Evolutionary conservation across 2,888 invertebrate species (phyloP).

Genomic region (Nomada ruficornis): DNA sequence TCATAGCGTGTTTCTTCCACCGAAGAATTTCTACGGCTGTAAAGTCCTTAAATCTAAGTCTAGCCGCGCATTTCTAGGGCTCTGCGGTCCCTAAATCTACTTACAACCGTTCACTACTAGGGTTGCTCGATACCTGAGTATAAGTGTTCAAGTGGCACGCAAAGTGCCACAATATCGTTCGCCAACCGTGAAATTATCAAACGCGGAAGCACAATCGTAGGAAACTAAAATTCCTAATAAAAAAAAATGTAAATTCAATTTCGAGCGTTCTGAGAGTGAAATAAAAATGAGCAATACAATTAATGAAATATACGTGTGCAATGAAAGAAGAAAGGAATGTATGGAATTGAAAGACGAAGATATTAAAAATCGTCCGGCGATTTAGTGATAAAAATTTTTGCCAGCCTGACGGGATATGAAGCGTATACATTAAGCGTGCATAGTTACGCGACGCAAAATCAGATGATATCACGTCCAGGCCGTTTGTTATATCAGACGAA

Average conservation of each 20-base stretch:
- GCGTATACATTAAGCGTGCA: slow-evolving; percentile 3
- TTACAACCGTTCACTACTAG: slow-evolving; percentile 34
- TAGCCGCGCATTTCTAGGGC: slow-evolving; percentile 15
- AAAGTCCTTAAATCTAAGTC: slow-evolving; percentile 23
- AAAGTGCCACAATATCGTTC: slow-evolving; percentile 12
- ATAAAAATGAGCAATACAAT: too few species aligned
- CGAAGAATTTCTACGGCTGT: slow-evolving; percentile 12
- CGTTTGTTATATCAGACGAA: slow-evolving; percentile 46
- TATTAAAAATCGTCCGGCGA: not conserved
- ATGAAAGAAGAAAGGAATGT: too few species aligned
- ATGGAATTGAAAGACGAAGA: too few species aligned
- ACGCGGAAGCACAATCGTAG: not conserved
- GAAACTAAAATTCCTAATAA: not conserved
- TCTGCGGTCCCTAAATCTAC: slow-evolving; percentile 40
- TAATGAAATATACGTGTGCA: too few species aligned
- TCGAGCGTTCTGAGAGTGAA: too few species aligned
- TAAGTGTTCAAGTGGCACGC: slow-evolving; percentile 35
- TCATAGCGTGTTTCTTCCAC: not conserved
- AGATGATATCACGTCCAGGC: slow-evolving; percentile 39
- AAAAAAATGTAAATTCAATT: too few species aligned
- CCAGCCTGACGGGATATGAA: not conserved
- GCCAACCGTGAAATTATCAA: slow-evolving; percentile 13
- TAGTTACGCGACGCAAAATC: not conserved
- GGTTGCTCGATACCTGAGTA: slow-evolving; percentile 33
- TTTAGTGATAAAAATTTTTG: slow-evolving; percentile 20